Base-by-base conservation (phyloP, 2,888 invertebrate species). In the Chouioia cunea region DNA sequence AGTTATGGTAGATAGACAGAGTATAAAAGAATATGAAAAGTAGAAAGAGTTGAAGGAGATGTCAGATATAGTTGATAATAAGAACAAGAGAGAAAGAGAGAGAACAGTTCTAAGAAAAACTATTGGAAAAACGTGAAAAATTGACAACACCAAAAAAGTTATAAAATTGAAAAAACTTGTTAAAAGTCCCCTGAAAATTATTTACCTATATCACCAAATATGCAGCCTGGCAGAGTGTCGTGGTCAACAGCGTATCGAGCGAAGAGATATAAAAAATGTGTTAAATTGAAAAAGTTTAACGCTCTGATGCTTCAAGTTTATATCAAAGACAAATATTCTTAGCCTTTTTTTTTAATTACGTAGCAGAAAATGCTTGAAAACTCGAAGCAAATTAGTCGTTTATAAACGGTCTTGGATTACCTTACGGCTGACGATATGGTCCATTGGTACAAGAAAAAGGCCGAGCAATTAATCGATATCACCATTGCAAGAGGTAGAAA, bases 81-180 rank as follows among this genome's bases (percentile, higher is more conserved):
- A 36, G 36, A 36, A 27, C 50, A n/a, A 50, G 16, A 58, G 58
- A 50, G 16, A 63, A 20, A 27, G 70, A 71, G 60, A 73, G 71
- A 14, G n/a, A n/a, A 16, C 3, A 64, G 68, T 27, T 27, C 27
- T 27, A 27, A 44, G 53, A 16, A 53, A 57, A 56, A 50, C 36
- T 63, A 69, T 36, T 58, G 64, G 58, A 69, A 48, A 69, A 64
- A 62, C 46, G 20, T 65, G 62, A 71, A 64, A 70, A 70, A 68
- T 65, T 72, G 56, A 75, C 64, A 67, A 72, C 65, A 73, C 67
- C 63, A 58, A 36, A 69, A 73, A 71, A 76, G 71, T 50, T 27
- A 43, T 46, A 59, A 65, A 64, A 22, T 16, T 70, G 76, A 80
- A 79, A 77, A 70, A 74, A 70, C 71, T 75, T 71, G 69, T 76